Evolutionary conservation across 2,113 vertebrate species (phyloP).

Genomic region (Hemibagrus wyckioides): DNA sequence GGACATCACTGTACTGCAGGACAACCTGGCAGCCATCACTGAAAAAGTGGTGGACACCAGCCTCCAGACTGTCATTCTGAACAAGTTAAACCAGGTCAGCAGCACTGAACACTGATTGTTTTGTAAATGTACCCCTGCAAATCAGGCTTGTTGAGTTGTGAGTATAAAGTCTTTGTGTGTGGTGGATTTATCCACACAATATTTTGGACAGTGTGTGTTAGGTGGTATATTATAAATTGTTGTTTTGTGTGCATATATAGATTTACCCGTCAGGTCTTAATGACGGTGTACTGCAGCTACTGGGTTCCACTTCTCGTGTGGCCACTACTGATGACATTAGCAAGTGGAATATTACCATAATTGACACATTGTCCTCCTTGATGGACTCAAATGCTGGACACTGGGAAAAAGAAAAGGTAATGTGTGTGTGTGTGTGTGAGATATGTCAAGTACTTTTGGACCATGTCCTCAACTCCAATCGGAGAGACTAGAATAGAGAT

Average conservation of each 20-base stretch:
- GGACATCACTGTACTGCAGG: constrained; percentile 42
- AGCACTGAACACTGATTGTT: background rate
- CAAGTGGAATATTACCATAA: constrained; percentile 62
- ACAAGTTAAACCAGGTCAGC: constrained; percentile 68
- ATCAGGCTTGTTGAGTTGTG: background rate
- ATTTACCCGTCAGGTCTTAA: constrained; percentile 57
- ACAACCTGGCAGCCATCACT: constrained; percentile 66
- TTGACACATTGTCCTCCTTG: constrained; percentile 63
- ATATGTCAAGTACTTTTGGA: no score
- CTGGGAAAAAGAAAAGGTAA: constrained; percentile 64
- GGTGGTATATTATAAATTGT: background rate
- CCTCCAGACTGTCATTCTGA: constrained; percentile 62
- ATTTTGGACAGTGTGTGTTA: background rate
- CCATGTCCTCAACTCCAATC: no score
- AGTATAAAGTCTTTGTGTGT: background rate
- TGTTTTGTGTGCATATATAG: constrained; percentile 55
- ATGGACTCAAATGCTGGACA: constrained; percentile 57
- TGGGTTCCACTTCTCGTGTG: constrained; percentile 60
- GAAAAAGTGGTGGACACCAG: constrained; percentile 56
- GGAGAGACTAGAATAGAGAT: background rate
- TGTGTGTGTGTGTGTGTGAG: background rate
- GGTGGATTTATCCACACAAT: background rate
- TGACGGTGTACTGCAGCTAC: constrained; percentile 54
- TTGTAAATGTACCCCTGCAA: background rate
- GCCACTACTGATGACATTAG: constrained; percentile 64